Conservation (phyloP, 2,113 vertebrate species). For the Talpa occidentalis region DNA sequence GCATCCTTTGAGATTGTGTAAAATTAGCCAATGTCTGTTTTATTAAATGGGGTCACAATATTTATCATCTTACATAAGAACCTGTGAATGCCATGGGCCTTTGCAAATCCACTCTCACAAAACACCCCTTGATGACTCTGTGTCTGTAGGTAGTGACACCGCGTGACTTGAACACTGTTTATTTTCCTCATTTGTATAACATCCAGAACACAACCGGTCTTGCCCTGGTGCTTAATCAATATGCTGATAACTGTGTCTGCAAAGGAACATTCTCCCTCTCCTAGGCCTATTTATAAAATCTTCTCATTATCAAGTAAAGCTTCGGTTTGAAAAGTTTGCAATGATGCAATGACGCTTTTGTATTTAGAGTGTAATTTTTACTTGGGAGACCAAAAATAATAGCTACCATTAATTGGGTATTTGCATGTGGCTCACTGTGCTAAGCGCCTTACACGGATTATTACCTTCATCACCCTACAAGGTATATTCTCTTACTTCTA, state of each 20-base stretch:
- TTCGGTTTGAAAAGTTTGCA: neutral
- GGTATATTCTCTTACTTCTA: neutral
- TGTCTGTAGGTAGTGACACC: neutral
- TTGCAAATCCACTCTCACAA: neutral
- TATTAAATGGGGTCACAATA: neutral
- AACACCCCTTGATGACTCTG: neutral
- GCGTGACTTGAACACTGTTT: neutral
- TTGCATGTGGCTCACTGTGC: neutral
- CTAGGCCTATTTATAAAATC: neutral
- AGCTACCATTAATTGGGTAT: neutral
- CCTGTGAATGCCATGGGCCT: neutral
- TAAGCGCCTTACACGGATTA: neutral
- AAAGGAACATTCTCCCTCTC: neutral
- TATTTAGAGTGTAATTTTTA: slow-evolving; percentile 1
- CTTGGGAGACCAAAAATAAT: neutral
- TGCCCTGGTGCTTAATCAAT: neutral
- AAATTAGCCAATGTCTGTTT: slow-evolving; percentile 20
- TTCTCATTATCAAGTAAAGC: slow-evolving; percentile 6
- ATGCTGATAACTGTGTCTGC: neutral
- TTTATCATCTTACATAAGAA: slow-evolving; percentile 42
- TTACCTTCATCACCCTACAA: neutral
- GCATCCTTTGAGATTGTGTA: neutral
- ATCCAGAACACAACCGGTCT: neutral
- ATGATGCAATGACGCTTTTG: no score
- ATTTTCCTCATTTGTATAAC: neutral